A percentile compares a stretch with the other conserved stretches of the same genome.
These are phyloP conservation scores for Saturnia japonica DNA, from an alignment of 2,888 invertebrate genomes.

Conservation along the genomic window DNA sequence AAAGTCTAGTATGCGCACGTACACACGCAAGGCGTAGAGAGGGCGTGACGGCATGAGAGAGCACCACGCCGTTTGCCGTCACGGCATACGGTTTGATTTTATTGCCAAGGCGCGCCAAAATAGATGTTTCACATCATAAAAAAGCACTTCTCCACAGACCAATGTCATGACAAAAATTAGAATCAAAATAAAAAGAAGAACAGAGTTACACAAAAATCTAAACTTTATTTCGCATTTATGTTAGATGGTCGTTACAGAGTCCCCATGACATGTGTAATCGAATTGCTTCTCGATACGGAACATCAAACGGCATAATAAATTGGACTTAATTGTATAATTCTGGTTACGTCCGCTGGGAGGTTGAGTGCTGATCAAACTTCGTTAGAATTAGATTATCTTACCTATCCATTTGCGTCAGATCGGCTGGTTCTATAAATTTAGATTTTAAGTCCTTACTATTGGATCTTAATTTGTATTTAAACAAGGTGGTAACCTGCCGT, in stretches of 20 bases:
- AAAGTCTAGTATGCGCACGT: too few species aligned
- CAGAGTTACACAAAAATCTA: conserved; percentile 2
- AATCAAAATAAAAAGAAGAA: neutral
- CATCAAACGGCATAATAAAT: conserved; percentile 24
- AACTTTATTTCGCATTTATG: neutral
- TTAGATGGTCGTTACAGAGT: neutral
- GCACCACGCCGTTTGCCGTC: too few species aligned
- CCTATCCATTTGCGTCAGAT: neutral
- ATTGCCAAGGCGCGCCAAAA: too few species aligned
- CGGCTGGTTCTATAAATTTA: conserved; percentile 1
- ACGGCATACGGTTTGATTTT: too few species aligned
- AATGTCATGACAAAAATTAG: neutral
- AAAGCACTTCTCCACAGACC: neutral
- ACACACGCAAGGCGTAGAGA: too few species aligned
- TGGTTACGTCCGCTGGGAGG: conserved; percentile 23
- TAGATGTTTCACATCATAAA: too few species aligned
- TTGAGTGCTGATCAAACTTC: conserved; percentile 21
- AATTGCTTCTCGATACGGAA: conserved; percentile 16
- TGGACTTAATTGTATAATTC: conserved; percentile 23
- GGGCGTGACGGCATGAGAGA: too few species aligned
- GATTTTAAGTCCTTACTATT: neutral
- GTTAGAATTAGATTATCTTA: conserved; percentile 13
- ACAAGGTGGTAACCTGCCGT: neutral
- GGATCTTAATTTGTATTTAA: neutral
- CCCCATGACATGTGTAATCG: conserved; percentile 10